These are phyloP conservation scores for Beroe forskalii DNA, from an alignment of 37 sponge, comb jelly and placozoan species.

Conservation along the genomic window DNA sequence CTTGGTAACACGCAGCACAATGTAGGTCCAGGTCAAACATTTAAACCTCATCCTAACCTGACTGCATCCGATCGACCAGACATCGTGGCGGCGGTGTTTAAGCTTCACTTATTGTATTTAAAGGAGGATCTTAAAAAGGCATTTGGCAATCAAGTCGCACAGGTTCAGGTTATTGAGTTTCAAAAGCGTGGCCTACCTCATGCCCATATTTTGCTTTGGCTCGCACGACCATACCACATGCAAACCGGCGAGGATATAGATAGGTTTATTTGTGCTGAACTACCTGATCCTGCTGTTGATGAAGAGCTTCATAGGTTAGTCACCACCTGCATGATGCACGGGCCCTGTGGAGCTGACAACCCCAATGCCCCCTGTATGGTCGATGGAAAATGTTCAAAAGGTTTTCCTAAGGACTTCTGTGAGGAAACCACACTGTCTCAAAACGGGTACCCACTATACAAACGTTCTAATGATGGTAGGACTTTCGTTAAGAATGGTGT, in stretches of 20 bases:
- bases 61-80: too few relatives aligned
- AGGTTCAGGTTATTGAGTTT: too few relatives aligned
- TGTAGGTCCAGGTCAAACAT: neutral
- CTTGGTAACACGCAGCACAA: neutral
- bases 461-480: conserved; percentile 1
- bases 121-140: too few relatives aligned
- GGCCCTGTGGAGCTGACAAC: too few relatives aligned
- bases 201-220: conserved; percentile 17
- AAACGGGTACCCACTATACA: neutral
- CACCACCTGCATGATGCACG: too few relatives aligned
- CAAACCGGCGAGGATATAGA: neutral
- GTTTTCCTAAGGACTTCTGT: conserved; percentile 34
- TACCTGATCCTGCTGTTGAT: neutral
- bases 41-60: too few relatives aligned
- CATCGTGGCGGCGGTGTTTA: too few relatives aligned
- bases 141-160: too few relatives aligned
- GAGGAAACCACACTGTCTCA: neutral
- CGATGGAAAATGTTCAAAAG: conserved; percentile 60
- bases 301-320: neutral
- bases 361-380: too few relatives aligned
- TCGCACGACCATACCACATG: too few relatives aligned
- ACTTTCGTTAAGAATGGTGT: neutral
- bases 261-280: neutral
- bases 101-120: too few relatives aligned
- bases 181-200: conserved; percentile 53